These are phyloP conservation scores for Palythoa caribaeorum DNA, from an alignment of 92 coral and sea anemone genomes.

Conservation along the genomic window DNA sequence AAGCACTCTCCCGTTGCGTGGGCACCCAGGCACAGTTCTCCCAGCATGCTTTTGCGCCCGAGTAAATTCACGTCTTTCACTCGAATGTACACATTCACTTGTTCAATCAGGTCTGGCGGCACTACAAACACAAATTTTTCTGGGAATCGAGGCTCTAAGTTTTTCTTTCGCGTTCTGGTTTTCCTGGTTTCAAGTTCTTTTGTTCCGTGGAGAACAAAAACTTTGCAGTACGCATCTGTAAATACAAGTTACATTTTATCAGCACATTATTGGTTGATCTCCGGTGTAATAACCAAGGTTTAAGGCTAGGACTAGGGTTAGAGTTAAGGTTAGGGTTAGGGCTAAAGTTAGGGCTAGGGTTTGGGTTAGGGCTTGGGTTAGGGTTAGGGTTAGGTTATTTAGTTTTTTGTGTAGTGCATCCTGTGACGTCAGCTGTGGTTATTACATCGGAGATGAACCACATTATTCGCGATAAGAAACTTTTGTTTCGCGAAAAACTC, in stretches of 20 bases:
- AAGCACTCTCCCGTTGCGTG: slow-evolving; percentile 80
- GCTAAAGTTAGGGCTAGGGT: no score
- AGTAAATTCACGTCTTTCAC: slow-evolving; percentile 87
- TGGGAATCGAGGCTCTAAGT: slow-evolving; percentile 83
- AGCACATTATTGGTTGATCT: neutral
- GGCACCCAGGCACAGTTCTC: slow-evolving; percentile 86
- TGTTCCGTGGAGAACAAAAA: slow-evolving; percentile 89
- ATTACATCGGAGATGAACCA: no score
- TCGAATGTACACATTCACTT: slow-evolving; percentile 80
- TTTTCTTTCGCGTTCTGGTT: slow-evolving; percentile 84
- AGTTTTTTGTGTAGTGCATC: no score
- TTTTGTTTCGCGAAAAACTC: neutral
- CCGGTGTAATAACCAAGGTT: no score
- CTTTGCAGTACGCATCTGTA: slow-evolving; percentile 90
- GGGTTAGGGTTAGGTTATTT: no score
- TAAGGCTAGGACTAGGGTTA: no score
- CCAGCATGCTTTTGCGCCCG: slow-evolving; percentile 82
- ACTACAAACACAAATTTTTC: slow-evolving; percentile 72
- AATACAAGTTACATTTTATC: neutral
- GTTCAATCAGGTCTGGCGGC: slow-evolving; percentile 73
- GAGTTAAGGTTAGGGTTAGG: no score
- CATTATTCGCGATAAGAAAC: neutral
- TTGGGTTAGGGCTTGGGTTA: no score
- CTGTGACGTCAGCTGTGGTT: no score
- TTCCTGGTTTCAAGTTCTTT: slow-evolving; percentile 72